Evolutionary conservation across 2,888 invertebrate genomes (phyloP), one percentile per base, ranked within the genome.

Genomic region (Idaea dimidiata): DNA sequence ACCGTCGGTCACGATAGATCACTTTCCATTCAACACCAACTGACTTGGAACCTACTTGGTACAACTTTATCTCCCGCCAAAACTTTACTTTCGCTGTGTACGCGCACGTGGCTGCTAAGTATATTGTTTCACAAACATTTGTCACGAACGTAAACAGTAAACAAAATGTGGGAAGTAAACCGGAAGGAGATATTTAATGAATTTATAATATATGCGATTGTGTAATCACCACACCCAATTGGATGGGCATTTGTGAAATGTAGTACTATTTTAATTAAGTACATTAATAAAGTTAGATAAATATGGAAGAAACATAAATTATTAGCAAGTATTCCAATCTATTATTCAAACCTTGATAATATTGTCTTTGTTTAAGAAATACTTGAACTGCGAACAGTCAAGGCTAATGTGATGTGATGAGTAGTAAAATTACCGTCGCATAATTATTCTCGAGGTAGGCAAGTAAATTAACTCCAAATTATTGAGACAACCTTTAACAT

Each of bases 41-140:
- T 43, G 43, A 43, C 43, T 70, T 67, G 67, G 67, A 65, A 70
- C 71, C 43, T 57, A 67, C 75, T 74, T 73, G 74, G 72, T 73
- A 72, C 74, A 70, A 68, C 70, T 64, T 68, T 69, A 76, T 80
- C 88, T 89, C 88, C 88, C 85, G 87, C 86, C 83, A 75, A 82
- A 82, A 77, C 61, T 62, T 64, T 58, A 70, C 72, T 76, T 75
- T 72, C 73, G 70, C 66, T 60, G 66, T 64, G 62, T 59, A 64
- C 61, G 53, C 65, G 66, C 67, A 65, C 65, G 66, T 66, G 66
- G 55, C 56, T 62, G 57, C 64, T 57, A 62, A 59, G 61, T 62
- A 24, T 55, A 59, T 63, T 55, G 60, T 63, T 65, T 60, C 10
- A 59, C 57, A 59, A 64, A 61, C 60, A 63, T 60, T 55, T 57